These are phyloP conservation scores for Platycheirus albimanus DNA, from an alignment of 2,888 invertebrate species.

Conservation along the genomic window DNA sequence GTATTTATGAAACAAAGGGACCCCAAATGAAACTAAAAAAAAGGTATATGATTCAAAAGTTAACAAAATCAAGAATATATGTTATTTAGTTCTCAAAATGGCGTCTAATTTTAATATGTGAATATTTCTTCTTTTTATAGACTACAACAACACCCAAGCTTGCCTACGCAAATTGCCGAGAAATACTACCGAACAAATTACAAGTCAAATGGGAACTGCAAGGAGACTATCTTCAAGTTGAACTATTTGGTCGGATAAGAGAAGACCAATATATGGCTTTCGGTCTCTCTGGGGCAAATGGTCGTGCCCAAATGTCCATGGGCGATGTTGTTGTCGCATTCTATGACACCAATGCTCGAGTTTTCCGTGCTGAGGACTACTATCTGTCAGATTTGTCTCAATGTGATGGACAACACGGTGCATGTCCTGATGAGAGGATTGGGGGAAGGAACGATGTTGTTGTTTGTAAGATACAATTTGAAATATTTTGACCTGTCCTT, in stretches of 20 bases:
- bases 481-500: too few species aligned
- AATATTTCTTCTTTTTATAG: slow-evolving; percentile 84
- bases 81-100: too few species aligned
- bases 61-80: neutral
- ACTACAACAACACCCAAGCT: slow-evolving; percentile 90
- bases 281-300: slow-evolving; percentile 91
- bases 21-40: neutral
- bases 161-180: slow-evolving; percentile 90
- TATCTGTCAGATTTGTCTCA: slow-evolving; percentile 91
- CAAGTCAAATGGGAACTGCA: slow-evolving; percentile 94
- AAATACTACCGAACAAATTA: slow-evolving; percentile 90
- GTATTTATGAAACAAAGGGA: too few species aligned
- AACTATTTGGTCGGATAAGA: slow-evolving; percentile 89
- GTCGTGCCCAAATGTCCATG: slow-evolving; percentile 89
- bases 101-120: neutral
- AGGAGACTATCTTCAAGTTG: slow-evolving; percentile 89
- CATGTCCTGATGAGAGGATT: slow-evolving; percentile 92
- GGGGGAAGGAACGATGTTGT: slow-evolving; percentile 91
- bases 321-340: slow-evolving; percentile 93
- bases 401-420: slow-evolving; percentile 92
- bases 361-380: slow-evolving; percentile 92
- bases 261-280: slow-evolving; percentile 95
- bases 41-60: neutral
- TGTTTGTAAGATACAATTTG: slow-evolving; percentile 84
- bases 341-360: slow-evolving; percentile 84